A percentile compares a stretch with the other conserved stretches of the same genome.
Evolutionary conservation across 2,113 vertebrate species (phyloP).

Genomic region (Smithornis capensis): DNA sequence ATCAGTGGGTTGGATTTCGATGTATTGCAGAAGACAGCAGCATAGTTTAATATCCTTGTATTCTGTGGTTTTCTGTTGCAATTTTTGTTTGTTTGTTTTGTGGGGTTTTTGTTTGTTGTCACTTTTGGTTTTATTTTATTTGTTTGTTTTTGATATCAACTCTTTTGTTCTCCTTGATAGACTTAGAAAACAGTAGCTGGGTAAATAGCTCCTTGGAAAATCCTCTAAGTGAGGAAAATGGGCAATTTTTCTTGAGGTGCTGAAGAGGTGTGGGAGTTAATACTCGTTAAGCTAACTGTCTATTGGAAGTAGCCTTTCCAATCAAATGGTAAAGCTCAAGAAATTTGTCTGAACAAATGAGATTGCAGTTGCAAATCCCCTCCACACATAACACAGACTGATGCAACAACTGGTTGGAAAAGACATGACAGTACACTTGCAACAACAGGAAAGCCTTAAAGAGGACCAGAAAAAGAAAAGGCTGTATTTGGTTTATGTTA

Average conservation of each 20-base stretch:
- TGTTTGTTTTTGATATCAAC: not conserved
- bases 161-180: not conserved
- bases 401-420: not conserved
- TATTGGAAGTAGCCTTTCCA: not conserved
- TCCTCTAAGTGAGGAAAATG: not conserved
- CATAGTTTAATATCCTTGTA: not conserved
- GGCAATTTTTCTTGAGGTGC: not conserved
- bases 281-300: not conserved
- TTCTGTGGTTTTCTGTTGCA: not conserved
- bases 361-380: not conserved
- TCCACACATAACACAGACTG: not conserved
- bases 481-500: not conserved
- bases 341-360: not conserved
- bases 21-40: not conserved
- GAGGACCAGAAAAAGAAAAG: not conserved
- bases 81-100: not conserved
- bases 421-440: not conserved
- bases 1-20: not conserved
- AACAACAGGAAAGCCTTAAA: not conserved
- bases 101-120: not conserved
- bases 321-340: not conserved
- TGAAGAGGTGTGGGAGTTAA: not conserved
- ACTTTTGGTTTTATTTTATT: not conserved
- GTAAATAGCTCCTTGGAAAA: not conserved
- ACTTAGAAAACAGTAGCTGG: not conserved